Evolutionary conservation across 2,797 vertebrate genomes (phyloP).

Genomic region (Avahi laniger): DNA sequence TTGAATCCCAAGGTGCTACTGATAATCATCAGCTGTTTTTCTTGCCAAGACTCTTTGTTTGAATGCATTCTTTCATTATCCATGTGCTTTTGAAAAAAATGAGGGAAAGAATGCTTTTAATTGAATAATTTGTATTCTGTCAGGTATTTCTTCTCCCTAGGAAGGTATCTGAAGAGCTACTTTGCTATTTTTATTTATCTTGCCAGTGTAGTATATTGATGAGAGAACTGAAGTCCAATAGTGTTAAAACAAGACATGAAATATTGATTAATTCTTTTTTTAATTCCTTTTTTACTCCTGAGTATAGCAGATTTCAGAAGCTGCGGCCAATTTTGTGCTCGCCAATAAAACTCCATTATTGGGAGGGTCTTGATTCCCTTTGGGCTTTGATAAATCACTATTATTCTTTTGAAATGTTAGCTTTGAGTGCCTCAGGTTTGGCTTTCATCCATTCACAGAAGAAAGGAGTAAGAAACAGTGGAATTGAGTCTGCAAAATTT

Average conservation of each 20-base stretch:
- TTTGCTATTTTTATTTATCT: conserved; percentile 84
- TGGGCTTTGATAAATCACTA: conserved; percentile 76
- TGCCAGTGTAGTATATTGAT: conserved; percentile 81
- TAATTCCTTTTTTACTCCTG: conserved; percentile 78
- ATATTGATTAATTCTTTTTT: conserved; percentile 82
- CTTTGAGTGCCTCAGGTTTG: conserved; percentile 64
- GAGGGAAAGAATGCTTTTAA: conserved; percentile 77
- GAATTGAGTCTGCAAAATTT: conserved; percentile 41
- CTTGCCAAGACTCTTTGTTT: conserved; percentile 63
- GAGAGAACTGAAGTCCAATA: conserved; percentile 78
- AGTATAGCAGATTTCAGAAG: conserved; percentile 78
- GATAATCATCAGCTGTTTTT: conserved; percentile 68
- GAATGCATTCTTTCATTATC: conserved; percentile 71
- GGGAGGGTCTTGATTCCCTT: conserved; percentile 72
- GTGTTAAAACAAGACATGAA: conserved; percentile 84
- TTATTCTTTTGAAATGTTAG: conserved; percentile 73
- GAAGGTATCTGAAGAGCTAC: conserved; percentile 79
- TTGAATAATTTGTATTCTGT: conserved; percentile 82
- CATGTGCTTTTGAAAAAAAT: conserved; percentile 59
- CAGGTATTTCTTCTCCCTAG: conserved; percentile 77
- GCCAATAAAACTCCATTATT: conserved; percentile 76
- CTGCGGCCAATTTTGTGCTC: conserved; percentile 74
- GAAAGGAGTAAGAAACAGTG: conserved; percentile 65
- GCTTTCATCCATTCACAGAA: conserved; percentile 61
- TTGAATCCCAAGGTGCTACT: conserved; percentile 74